Evolutionary conservation across 2,888 invertebrate genomes (phyloP).

Genomic region (Diadromus collaris): DNA sequence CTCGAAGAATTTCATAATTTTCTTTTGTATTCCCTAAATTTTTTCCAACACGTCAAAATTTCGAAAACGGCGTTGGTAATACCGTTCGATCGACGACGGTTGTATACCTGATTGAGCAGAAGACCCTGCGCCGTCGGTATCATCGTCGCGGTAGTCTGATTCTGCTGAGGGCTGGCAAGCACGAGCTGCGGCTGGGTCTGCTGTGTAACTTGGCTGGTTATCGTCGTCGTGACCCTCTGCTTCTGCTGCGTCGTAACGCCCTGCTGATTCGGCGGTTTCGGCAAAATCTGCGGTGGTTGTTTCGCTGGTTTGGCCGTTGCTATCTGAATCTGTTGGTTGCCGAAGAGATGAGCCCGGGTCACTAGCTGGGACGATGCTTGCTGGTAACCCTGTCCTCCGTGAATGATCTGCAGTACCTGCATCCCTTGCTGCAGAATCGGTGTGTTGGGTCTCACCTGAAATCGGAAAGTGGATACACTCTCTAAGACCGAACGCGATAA

Average conservation of each 20-base stretch:
- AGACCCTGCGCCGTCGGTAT: conserved; percentile 79
- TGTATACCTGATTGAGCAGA: conserved; percentile 79
- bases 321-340: conserved; percentile 79
- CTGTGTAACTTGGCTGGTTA: conserved; percentile 79
- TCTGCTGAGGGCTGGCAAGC: conserved; percentile 79
- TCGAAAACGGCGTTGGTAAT: not conserved
- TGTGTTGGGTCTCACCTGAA: conserved; percentile 77
- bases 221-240: conserved; percentile 77
- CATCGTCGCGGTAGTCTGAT: conserved; percentile 78
- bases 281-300: conserved; percentile 84
- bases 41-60: not conserved
- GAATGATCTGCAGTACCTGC: conserved; percentile 79
- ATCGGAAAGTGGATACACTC: conserved; percentile 21
- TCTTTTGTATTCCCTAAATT: not conserved
- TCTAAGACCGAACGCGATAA: not conserved
- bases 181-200: conserved; percentile 80
- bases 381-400: conserved; percentile 77
- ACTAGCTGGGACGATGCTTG: conserved; percentile 76
- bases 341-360: conserved; percentile 77
- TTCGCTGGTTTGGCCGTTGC: conserved; percentile 78
- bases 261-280: conserved; percentile 82
- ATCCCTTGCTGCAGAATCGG: conserved; percentile 78
- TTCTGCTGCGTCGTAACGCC: conserved; percentile 75
- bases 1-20: not conserved
- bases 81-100: not conserved